phyloP scores from a whole-genome alignment of 2,113 vertebrate genomes.

The Gorsachius goisagi region DNA sequence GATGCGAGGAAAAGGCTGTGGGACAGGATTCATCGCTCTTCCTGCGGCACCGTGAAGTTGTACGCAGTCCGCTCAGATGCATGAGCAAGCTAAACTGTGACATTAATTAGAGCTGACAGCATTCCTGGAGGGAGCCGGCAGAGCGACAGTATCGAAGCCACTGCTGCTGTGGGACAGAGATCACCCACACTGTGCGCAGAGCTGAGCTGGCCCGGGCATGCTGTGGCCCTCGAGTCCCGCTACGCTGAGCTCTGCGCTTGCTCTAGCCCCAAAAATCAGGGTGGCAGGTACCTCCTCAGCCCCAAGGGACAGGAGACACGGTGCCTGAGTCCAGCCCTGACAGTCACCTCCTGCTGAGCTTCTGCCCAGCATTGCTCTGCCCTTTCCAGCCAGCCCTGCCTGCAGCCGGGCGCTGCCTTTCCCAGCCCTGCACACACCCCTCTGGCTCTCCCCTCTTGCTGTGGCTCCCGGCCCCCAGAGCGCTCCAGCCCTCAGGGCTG shows the following conservation, averaged over 20 bases:
- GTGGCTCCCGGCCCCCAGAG: neutral
- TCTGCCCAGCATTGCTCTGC: neutral
- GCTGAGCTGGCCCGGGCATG: neutral
- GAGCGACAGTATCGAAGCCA: neutral
- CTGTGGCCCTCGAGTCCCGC: neutral
- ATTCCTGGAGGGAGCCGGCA: neutral
- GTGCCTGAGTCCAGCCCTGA: neutral
- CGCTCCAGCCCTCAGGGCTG: neutral
- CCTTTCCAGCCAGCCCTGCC: neutral
- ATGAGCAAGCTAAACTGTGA: conserved; percentile 27
- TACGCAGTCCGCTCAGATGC: neutral
- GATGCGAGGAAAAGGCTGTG: neutral
- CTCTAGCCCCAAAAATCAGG: neutral
- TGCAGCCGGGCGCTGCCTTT: neutral
- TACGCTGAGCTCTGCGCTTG: neutral
- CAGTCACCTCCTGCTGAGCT: neutral
- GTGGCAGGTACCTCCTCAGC: neutral
- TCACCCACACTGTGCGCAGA: neutral
- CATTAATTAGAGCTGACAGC: conserved; percentile 35
- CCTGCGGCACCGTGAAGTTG: fast-evolving
- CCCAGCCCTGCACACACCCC: neutral
- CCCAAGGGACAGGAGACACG: neutral
- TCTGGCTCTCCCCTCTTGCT: neutral
- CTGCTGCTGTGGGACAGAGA: neutral
- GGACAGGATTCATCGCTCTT: neutral